These are phyloP conservation scores for Axis porcinus DNA, from an alignment of 2,113 vertebrate genomes.

Conservation along the genomic window DNA sequence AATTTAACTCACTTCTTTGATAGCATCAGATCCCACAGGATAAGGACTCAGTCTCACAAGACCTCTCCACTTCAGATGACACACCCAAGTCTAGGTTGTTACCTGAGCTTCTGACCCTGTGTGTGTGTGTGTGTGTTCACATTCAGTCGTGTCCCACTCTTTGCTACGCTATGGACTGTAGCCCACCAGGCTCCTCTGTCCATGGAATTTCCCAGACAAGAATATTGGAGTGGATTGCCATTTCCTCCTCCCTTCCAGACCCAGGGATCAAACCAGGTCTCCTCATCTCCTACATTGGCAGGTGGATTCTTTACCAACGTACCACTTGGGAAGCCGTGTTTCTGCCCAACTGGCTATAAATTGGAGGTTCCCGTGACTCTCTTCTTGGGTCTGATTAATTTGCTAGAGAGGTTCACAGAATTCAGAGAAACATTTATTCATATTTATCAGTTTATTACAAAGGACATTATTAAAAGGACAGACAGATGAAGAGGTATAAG, in stretches of 20 bases:
- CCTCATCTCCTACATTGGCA: background rate
- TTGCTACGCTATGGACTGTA: background rate
- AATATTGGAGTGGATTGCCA: too few species aligned
- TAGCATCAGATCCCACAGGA: background rate
- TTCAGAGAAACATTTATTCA: background rate
- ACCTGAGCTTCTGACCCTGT: background rate
- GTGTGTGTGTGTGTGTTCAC: background rate
- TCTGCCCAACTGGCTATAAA: background rate
- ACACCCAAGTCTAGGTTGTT: background rate
- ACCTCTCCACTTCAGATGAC: background rate
- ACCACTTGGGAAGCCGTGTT: background rate
- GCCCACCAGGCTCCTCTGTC: background rate
- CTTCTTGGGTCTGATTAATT: rapidly evolving
- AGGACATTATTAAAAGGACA: background rate
- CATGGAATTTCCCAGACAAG: too few species aligned
- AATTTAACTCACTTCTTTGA: background rate
- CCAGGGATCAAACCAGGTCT: background rate
- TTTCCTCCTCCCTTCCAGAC: background rate
- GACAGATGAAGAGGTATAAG: background rate
- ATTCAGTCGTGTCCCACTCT: background rate
- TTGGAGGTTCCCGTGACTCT: background rate
- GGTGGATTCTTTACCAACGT: background rate
- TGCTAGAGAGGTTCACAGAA: background rate
- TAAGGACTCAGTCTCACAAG: background rate
- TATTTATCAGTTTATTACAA: background rate